Base-by-base conservation (phyloP, 2,113 vertebrate species). In the Oceanites oceanicus region DNA sequence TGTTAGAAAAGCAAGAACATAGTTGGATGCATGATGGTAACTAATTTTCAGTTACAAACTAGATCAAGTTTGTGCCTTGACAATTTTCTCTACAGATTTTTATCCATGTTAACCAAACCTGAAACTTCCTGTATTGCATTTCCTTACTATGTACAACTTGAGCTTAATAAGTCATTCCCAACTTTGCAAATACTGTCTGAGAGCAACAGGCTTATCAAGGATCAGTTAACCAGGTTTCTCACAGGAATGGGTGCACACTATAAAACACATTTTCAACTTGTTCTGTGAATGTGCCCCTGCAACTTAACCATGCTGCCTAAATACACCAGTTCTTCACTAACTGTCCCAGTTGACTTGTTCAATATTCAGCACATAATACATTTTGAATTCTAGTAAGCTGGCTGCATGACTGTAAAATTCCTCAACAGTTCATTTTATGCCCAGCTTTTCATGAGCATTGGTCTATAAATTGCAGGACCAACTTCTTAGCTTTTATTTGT, bases 281-380 rank as follows among this genome's bases (percentile, higher is more conserved):
- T 29, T 49, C 56, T 34, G 40, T 0, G 0, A 67, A 86, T 3
- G 13, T 9, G n/a, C 5, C 58, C 49, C 53, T 30, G 30, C 36
- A 75, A 67, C 8, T 63, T 67, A 49, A 66, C 40, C 20, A 62
- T 0, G 5, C 21, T 49, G 55, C 66, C 34, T 22, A 42, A 47
- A 29, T 1, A 26, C 44, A 38, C n/a, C 44, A 50, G 44, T 15
- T 71, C 82, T 78, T 63, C 70, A 44, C 4, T 3, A 26, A 15
- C n/a, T 44, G 52, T 88, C 78, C 74, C 90, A 19, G 47, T 0
- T 85, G 80, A 63, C 65, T 75, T 82, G 42, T 50, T 81, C 67
- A 83, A 92, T 59, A 74, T 34, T 40, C 55, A 77, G 53, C 68
- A 80, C 65, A 17, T 32, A n/a, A 86, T 65, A 14, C 29, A 83